Percentiles rank a stretch among this genome's conserved stretches.
Evolutionary conservation across 2,888 invertebrate genomes (phyloP).

Genomic region (Cantharis flavilabris): DNA sequence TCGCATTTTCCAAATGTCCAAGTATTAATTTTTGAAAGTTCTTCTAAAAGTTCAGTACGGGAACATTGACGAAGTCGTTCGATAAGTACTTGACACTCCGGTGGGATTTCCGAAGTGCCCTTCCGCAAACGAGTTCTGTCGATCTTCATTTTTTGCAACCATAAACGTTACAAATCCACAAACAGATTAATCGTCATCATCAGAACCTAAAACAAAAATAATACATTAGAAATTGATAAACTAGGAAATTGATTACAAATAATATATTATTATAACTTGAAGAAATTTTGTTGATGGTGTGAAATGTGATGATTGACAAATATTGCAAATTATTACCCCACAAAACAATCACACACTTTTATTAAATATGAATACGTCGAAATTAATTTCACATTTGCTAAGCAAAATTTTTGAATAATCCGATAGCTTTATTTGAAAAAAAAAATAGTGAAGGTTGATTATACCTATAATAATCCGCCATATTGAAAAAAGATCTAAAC

Average conservation of each 20-base stretch:
- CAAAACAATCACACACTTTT: not conserved
- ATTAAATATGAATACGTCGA: not conserved
- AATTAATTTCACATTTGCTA: not conserved
- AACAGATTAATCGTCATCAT: not conserved
- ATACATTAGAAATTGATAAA: not conserved
- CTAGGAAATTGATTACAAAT: not conserved
- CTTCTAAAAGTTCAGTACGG: slow-evolving; percentile 66
- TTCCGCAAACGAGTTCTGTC: slow-evolving; percentile 80
- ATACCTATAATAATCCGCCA: slow-evolving; percentile 27
- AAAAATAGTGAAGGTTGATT: not conserved
- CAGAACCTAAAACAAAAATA: not conserved
- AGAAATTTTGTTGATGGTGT: not conserved
- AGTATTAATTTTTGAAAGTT: slow-evolving; percentile 73
- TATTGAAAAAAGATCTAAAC: slow-evolving; percentile 36
- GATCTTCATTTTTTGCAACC: slow-evolving; percentile 69
- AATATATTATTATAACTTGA: not conserved
- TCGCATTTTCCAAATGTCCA: slow-evolving; percentile 90
- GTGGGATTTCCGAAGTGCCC: slow-evolving; percentile 80
- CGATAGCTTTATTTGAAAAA: not conserved
- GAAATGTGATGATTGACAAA: not conserved
- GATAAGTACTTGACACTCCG: slow-evolving; percentile 77
- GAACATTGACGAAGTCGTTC: slow-evolving; percentile 71
- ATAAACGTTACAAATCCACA: slow-evolving; percentile 31
- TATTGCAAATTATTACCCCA: not conserved
- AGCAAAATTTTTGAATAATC: not conserved